These are phyloP conservation scores for Meloidogyne chitwoodi DNA, from an alignment of 1,140 invertebrate species.

Conservation along the genomic window DNA sequence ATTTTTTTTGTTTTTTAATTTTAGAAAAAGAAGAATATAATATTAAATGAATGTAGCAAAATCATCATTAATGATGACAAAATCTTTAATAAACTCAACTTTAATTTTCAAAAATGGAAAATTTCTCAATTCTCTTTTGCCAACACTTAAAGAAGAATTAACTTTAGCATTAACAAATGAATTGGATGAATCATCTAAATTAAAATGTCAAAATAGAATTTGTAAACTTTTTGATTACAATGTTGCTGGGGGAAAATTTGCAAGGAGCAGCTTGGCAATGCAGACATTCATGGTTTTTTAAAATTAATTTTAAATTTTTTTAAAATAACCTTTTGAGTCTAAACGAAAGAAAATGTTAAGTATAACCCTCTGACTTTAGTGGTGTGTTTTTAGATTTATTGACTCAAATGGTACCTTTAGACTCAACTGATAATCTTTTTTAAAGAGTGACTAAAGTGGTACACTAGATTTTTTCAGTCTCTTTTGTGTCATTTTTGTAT, in stretches of 20 bases:
- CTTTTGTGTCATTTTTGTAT: too few relatives aligned
- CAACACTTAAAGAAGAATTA: slow-evolving; percentile 10
- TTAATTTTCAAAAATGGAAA: not conserved
- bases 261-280: slow-evolving; percentile 39
- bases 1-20: too few relatives aligned
- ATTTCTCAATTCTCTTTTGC: slow-evolving; percentile 3
- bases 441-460: too few relatives aligned
- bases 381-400: too few relatives aligned
- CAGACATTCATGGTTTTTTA: slow-evolving; percentile 37
- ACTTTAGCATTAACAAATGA: slow-evolving; percentile 7
- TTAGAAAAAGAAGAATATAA: too few relatives aligned
- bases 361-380: too few relatives aligned
- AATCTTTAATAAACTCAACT: too few relatives aligned
- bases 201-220: not conserved
- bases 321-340: too few relatives aligned
- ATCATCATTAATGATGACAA: not conserved
- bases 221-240: slow-evolving; percentile 49
- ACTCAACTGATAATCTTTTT: too few relatives aligned
- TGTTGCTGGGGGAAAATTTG: slow-evolving; percentile 50
- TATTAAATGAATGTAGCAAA: not conserved
- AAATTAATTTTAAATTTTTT: not conserved
- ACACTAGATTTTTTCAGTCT: too few relatives aligned
- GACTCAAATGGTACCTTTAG: too few relatives aligned
- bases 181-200: slow-evolving; percentile 10
- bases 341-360: too few relatives aligned